Percentiles rank a stretch among this genome's conserved stretches.
Conservation (phyloP, 2,113 vertebrate genomes). For the Phocoena sinus region DNA sequence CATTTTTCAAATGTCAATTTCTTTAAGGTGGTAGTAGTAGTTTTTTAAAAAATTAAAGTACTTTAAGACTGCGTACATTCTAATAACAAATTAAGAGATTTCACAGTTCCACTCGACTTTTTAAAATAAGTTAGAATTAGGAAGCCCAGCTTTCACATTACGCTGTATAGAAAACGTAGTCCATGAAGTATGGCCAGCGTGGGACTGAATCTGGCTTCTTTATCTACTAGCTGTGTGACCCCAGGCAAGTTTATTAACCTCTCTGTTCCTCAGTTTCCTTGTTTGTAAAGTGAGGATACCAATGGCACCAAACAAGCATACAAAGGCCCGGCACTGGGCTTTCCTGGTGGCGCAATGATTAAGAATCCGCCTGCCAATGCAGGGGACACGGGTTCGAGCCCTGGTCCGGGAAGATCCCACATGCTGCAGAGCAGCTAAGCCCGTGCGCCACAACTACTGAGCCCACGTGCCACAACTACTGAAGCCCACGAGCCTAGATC, state of each 20-base stretch:
- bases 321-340: not conserved
- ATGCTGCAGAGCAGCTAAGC: too few species aligned
- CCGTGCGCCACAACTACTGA: too few species aligned
- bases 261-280: not conserved
- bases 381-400: too few species aligned
- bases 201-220: not conserved
- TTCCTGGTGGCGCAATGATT: too few species aligned
- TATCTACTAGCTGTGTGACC: not conserved
- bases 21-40: not conserved
- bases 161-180: not conserved
- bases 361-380: too few species aligned
- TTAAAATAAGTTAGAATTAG: not conserved
- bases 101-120: not conserved
- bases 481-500: too few species aligned
- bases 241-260: not conserved
- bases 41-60: not conserved
- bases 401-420: too few species aligned
- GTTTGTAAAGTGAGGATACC: not conserved
- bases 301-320: not conserved
- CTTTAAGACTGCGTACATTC: not conserved
- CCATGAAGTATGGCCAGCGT: not conserved
- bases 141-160: too few species aligned
- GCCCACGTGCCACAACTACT: too few species aligned
- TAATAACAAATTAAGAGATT: not conserved
- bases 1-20: not conserved